Conservation (phyloP, 2,888 invertebrate genomes). For the Fissipunctia ypsillon region DNA sequence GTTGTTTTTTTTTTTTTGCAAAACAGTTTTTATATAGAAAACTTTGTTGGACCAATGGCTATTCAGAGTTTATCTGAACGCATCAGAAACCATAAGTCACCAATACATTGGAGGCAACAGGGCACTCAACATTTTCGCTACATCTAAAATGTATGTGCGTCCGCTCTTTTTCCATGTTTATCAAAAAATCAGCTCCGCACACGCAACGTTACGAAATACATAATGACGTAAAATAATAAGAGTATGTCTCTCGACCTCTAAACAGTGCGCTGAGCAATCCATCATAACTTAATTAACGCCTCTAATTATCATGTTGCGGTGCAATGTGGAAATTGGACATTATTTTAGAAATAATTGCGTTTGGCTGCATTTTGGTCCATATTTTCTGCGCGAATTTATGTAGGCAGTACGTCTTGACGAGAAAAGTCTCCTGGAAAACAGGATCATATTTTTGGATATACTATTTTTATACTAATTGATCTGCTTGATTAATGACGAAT, state of each 20-base stretch:
- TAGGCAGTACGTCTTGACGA: background rate
- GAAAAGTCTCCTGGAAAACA: background rate
- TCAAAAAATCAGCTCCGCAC: slow-evolving; percentile 51
- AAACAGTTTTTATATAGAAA: too few species aligned
- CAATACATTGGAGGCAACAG: background rate
- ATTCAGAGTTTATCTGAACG: too few species aligned
- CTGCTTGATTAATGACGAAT: too few species aligned
- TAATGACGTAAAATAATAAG: slow-evolving; percentile 52
- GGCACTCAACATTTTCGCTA: background rate
- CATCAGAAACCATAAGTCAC: too few species aligned
- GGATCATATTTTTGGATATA: background rate
- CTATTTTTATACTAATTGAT: too few species aligned
- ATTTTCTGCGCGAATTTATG: background rate
- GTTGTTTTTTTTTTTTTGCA: too few species aligned
- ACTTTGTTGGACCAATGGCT: too few species aligned
- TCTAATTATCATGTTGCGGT: slow-evolving; percentile 62
- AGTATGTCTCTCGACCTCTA: slow-evolving; percentile 66
- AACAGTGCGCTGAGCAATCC: slow-evolving; percentile 59
- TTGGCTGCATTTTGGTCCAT: background rate
- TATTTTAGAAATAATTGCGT: slow-evolving; percentile 2
- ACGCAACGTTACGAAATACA: slow-evolving; percentile 46
- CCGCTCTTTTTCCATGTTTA: slow-evolving; percentile 29
- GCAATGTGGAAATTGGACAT: slow-evolving; percentile 11
- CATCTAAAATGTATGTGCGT: slow-evolving; percentile 1
- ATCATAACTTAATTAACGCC: slow-evolving; percentile 69